Conservation (phyloP, 2,113 vertebrate genomes). For the Caracal caracal region DNA sequence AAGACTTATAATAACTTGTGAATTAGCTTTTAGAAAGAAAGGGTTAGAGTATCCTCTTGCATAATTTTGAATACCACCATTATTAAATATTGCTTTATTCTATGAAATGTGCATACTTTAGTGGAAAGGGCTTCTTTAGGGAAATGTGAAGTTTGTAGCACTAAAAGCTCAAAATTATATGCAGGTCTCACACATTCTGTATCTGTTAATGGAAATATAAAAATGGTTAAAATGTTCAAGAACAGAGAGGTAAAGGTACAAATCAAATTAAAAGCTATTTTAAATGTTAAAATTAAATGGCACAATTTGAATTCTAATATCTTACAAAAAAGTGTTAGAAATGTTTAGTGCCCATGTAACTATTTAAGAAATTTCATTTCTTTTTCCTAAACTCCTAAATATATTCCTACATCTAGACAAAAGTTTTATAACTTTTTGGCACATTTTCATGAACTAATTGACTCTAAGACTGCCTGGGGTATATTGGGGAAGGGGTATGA, state of each 20-base stretch:
- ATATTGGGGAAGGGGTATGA: neutral
- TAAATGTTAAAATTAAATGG: constrained; percentile 20
- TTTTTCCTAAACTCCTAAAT: neutral
- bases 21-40: neutral
- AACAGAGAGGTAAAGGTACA: neutral
- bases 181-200: neutral
- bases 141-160: neutral
- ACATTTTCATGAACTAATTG: neutral
- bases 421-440: neutral
- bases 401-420: neutral
- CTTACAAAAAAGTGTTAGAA: neutral
- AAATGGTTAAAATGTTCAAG: neutral
- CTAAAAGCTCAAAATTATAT: neutral
- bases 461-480: neutral
- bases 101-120: neutral
- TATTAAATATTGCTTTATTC: neutral
- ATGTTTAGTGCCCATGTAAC: neutral
- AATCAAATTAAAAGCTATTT: neutral
- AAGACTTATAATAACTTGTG: neutral
- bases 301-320: neutral
- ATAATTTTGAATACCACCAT: neutral
- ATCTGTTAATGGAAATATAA: neutral
- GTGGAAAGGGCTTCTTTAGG: neutral
- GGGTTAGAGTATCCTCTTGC: neutral
- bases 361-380: neutral